Base-by-base conservation (phyloP, 2,888 invertebrate genomes). In the Onthophagus sagittarius region DNA sequence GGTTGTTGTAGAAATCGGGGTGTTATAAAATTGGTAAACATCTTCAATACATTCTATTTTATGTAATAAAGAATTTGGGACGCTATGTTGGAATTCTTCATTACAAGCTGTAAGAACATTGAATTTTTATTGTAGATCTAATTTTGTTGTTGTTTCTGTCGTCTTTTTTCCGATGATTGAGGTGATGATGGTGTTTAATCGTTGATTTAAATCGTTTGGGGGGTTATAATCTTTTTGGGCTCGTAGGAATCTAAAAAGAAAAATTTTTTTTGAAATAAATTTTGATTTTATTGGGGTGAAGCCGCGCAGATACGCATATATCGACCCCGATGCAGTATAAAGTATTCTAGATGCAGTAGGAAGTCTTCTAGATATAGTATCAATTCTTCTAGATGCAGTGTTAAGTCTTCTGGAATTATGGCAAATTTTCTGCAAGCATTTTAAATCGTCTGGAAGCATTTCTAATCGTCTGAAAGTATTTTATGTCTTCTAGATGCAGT, bases 61-160 rank as follows among this genome's bases (percentile, higher is more conserved):
- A 80, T 92, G 90, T n/a, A 98, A 85, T 71, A 92, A 84, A 0
- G 95, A 94, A 87, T 95, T 97, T 0, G 97, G 95, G 9, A 98
- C 89, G 75, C 88, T 83, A 83, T 97, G 92, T 5, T 92, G 87
- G 75, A 97, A 92, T 82, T 91, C 90, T 65, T 90, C 86, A 76
- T 87, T 90, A 80, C 94, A 94, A 33, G 33, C 33, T 33, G 89
- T 87, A 2, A 97, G 86, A 6, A 97, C 85, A 39, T 88, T 85
- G 83, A 90, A 95, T 84, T 94, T 93, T 7, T 86, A 82, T 9
- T 87, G 85, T n/a, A n/a, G n/a, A 62, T 88, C 84, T 79, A 90
- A 86, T 72, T 85, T 82, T 0, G 87, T 85, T 5, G 85, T 82
- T 23, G 84, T 71, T 1, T 86, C 81, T 0, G 74, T n/a, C n/a